Conservation (phyloP, 1,140 invertebrate species). For the Paralvinella palmiformis region DNA sequence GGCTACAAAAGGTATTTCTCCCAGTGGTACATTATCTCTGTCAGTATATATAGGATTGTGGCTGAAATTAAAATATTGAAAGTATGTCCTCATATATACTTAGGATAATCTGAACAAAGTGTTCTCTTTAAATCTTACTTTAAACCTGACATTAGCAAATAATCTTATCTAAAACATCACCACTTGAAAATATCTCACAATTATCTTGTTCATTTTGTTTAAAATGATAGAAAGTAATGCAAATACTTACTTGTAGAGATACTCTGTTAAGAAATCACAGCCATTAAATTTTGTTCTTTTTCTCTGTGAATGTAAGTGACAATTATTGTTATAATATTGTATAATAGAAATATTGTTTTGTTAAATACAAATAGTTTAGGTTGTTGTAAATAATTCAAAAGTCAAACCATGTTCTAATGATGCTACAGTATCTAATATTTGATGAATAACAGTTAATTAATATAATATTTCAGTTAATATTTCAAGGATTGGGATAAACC, state of each 20-base stretch:
- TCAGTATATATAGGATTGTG: constrained; percentile 30
- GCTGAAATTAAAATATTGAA: constrained; percentile 25
- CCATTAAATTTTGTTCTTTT: constrained; percentile 49
- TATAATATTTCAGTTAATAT: neutral
- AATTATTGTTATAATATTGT: constrained; percentile 1
- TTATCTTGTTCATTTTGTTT: constrained; percentile 8
- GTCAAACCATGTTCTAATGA: neutral
- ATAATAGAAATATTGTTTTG: neutral
- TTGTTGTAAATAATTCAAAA: neutral
- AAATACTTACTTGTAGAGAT: constrained; percentile 43
- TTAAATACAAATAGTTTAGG: neutral
- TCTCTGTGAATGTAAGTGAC: constrained; percentile 32
- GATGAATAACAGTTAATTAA: neutral
- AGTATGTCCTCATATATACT: neutral
- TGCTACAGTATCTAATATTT: neutral
- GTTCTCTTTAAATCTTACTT: neutral
- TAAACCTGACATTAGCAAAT: neutral
- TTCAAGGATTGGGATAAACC: neutral
- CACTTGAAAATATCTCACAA: neutral
- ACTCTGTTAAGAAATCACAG: constrained; percentile 43
- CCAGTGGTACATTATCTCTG: constrained; percentile 29
- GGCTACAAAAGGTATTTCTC: constrained; percentile 48
- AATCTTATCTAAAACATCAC: neutral
- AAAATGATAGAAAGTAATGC: neutral
- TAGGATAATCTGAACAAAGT: constrained; percentile 2